Evolutionary conservation across 1,140 invertebrate genomes (phyloP).

Genomic region (Caenorhabditis remanei): DNA sequence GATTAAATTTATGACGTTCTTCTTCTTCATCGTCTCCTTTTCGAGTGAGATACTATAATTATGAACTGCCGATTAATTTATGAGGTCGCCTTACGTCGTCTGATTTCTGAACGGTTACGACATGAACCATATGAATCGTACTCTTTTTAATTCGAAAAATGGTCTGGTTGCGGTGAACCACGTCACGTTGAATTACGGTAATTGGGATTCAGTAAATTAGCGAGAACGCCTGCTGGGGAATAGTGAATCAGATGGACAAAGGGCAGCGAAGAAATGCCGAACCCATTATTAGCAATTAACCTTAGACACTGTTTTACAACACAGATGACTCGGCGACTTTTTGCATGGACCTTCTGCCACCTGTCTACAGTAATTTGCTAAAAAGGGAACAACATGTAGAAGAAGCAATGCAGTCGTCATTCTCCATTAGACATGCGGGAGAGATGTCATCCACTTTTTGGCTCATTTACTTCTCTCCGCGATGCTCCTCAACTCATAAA

Average conservation of each 20-base stretch:
- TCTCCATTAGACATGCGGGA: neutral
- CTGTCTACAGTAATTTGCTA: conserved; percentile 30
- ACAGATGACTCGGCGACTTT: conserved; percentile 32
- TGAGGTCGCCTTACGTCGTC: conserved; percentile 21
- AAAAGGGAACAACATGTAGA: conserved; percentile 1
- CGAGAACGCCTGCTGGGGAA: conserved; percentile 14
- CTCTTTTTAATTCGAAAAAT: conserved; percentile 27
- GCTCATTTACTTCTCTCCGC: conserved; percentile 31
- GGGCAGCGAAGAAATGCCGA: conserved; percentile 49
- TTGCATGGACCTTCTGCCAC: conserved; percentile 21
- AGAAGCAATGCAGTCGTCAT: neutral
- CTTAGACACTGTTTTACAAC: conserved; percentile 52
- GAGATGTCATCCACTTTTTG: conserved; percentile 16
- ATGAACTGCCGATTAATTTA: conserved; percentile 56
- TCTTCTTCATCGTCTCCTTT: neutral
- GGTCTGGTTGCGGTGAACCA: neutral
- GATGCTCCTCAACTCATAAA: conserved; percentile 38
- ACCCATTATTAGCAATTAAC: conserved; percentile 56
- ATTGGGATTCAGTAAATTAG: conserved; percentile 31
- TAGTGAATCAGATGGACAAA: conserved; percentile 45
- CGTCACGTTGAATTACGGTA: conserved; percentile 36
- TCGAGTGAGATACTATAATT: conserved; percentile 41
- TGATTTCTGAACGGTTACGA: conserved; percentile 20
- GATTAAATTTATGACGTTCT: conserved; percentile 47
- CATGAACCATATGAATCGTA: neutral